Evolutionary conservation across 2,888 invertebrate genomes (phyloP).

Genomic region (Dynastes hyllus): DNA sequence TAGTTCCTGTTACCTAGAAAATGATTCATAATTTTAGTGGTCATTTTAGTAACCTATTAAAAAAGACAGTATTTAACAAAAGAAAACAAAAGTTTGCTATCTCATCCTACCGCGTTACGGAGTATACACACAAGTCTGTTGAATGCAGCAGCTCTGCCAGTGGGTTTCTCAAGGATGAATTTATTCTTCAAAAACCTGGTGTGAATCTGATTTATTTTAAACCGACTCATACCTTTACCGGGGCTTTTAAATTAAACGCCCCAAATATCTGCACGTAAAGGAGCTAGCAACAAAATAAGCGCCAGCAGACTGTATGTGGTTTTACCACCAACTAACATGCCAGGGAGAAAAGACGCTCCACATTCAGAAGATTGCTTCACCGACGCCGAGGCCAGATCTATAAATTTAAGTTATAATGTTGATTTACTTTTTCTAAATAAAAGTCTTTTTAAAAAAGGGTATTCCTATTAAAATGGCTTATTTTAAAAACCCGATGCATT

Average conservation of each 20-base stretch:
- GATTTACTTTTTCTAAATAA: no score
- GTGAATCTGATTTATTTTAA: neutral
- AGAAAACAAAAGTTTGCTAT: neutral
- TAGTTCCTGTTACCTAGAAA: neutral
- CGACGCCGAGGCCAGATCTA: no score
- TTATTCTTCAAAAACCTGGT: slow-evolving; percentile 2
- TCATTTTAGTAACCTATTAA: neutral
- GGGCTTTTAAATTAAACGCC: slow-evolving; percentile 6
- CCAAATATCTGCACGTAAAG: neutral
- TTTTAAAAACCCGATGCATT: no score
- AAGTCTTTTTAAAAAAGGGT: no score
- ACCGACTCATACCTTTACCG: neutral
- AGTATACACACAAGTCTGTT: neutral
- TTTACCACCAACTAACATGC: no score
- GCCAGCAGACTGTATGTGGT: no score
- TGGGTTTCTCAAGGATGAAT: neutral
- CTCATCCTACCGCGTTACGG: neutral
- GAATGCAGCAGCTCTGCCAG: neutral
- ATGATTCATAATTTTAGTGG: neutral
- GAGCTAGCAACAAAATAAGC: no score
- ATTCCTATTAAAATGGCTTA: no score
- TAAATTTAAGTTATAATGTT: no score
- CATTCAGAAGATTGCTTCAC: no score
- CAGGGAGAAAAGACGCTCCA: no score
- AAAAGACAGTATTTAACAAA: no score